Conservation (phyloP, 2,113 vertebrate genomes). For the Scolopax mira region DNA sequence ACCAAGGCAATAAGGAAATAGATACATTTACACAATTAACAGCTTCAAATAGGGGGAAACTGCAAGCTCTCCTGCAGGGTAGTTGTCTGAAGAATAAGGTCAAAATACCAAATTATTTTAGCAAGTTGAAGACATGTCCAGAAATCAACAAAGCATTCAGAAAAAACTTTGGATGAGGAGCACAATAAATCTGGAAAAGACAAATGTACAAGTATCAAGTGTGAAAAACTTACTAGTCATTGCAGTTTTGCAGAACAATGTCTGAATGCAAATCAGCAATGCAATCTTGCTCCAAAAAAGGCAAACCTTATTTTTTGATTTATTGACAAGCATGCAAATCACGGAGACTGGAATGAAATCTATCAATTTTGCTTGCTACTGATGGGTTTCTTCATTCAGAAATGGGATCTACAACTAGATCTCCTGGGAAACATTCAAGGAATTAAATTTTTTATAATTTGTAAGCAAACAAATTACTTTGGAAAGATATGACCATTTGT, state of each 20-base stretch:
- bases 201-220: neutral
- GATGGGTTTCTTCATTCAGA: neutral
- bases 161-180: neutral
- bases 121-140: neutral
- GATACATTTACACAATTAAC: neutral
- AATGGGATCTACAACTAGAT: neutral
- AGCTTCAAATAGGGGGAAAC: neutral
- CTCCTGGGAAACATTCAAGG: neutral
- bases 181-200: neutral
- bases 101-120: neutral
- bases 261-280: neutral
- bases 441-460: neutral
- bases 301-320: neutral
- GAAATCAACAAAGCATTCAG: neutral
- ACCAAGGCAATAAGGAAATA: neutral
- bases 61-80: neutral
- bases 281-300: neutral
- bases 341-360: neutral
- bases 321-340: neutral
- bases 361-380: neutral
- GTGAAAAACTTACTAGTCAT: neutral
- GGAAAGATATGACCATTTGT: neutral
- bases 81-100: neutral
- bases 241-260: neutral
- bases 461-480: neutral